These are phyloP conservation scores for Pristionchus arcanus DNA, from an alignment of 2,888 invertebrate species.

Conservation along the genomic window DNA sequence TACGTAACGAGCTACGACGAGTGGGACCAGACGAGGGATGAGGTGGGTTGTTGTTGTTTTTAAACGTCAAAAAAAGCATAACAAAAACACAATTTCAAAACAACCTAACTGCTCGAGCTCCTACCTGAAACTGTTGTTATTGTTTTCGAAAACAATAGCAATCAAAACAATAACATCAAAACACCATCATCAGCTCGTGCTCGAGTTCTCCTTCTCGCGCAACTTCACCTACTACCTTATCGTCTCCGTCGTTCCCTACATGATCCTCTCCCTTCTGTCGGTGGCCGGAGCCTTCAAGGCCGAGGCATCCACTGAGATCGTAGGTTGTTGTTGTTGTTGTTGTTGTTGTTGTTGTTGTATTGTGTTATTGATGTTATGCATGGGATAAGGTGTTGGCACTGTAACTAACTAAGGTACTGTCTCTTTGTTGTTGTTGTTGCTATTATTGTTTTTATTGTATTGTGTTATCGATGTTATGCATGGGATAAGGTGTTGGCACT, in stretches of 20 bases:
- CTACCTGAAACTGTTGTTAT: background rate
- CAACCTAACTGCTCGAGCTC: too few species aligned
- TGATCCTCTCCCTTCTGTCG: slow-evolving; percentile 15
- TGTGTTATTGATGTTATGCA: too few species aligned
- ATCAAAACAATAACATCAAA: slow-evolving; percentile 10
- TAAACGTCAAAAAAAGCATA: background rate
- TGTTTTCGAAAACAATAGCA: background rate
- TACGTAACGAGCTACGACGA: slow-evolving; percentile 3
- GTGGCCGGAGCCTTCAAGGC: slow-evolving; percentile 25
- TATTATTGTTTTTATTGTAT: background rate
- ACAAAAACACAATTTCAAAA: background rate
- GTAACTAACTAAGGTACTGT: too few species aligned
- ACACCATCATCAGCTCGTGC: background rate
- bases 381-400: too few species aligned
- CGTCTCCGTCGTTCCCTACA: slow-evolving; percentile 31
- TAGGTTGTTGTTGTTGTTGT: background rate
- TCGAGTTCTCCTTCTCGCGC: slow-evolving; percentile 14
- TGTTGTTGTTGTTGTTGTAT: background rate
- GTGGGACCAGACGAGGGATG: background rate
- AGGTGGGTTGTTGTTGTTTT: background rate
- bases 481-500: too few species aligned
- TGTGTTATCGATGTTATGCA: too few species aligned
- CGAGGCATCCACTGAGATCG: background rate
- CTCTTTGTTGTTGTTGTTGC: background rate
- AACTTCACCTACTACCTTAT: slow-evolving; percentile 33